Base-by-base conservation (phyloP, 1,140 invertebrate species). In the Drosophila fuyamai region DNA sequence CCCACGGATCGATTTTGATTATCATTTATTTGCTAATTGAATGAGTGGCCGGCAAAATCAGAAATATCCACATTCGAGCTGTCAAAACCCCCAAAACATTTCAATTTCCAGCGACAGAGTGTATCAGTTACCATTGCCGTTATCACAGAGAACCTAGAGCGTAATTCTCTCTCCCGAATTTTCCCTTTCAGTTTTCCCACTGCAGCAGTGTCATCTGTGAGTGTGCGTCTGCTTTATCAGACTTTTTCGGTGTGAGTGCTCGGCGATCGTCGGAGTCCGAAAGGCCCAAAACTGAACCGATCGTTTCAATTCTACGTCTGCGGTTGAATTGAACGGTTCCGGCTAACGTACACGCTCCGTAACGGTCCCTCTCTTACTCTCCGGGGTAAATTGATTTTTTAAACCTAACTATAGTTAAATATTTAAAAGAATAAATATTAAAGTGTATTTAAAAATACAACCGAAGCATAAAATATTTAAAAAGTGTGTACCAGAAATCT, bases 301-400 rank as follows among this genome's bases (percentile, higher is more conserved):
- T 50, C 57, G 61, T 63, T 83, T 88, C 81, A 88, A 84, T 89
- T 84, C 68, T 35, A 68, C 67, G 60, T 89, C 73, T 76, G 76
- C 83, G 76, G 83, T 79, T 76, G 84, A 78, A 84, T 74, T 80
- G 84, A 74, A 66, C 77, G 76, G 83, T 65, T 84, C 79, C 84
- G 77, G 76, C 61, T 47, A 68, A 60, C 75, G 68, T 56, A 54
- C 48, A 44, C 57, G 62, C 59, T 68, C 59, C 60, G 66, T 72
- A 72, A 74, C 70, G 60, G 29, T 75, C 40, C 63, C 50, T 53
- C 40, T 60, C 50, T 47, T 32, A 27, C 9, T 71, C 27, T 46
- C 29, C 71, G 50, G n/a, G 44, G 73, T 55, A 44, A 50, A 72
- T 29, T 7, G 23, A 41, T 10, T 29, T 43, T 58, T 40, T 10